Evolutionary conservation across 1,140 invertebrate species (phyloP).

Genomic region (Heliothis virescens): DNA sequence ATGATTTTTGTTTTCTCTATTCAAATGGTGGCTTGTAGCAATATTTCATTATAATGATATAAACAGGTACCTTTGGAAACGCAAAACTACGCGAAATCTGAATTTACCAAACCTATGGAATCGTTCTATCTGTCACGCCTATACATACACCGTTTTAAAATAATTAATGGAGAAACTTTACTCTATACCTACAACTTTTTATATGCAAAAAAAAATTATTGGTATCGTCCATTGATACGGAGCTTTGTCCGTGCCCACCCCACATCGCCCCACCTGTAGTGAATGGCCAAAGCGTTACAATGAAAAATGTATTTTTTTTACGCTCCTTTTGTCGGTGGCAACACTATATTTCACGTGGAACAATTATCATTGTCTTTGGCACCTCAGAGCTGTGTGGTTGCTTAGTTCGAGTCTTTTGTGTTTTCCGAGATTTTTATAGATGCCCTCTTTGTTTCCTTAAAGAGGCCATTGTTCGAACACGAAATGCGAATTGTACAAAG

Average conservation of each 20-base stretch:
- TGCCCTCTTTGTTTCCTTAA: conserved; percentile 58
- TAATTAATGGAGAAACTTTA: conserved; percentile 68
- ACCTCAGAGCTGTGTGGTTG: conserved; percentile 76
- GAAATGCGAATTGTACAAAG: conserved; percentile 52
- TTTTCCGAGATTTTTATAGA: conserved; percentile 68
- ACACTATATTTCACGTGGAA: conserved; percentile 84
- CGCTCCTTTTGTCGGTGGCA: conserved; percentile 82
- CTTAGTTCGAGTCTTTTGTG: conserved; percentile 71
- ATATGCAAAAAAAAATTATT: conserved; percentile 68
- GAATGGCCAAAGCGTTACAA: conserved; percentile 77
- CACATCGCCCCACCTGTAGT: conserved; percentile 77
- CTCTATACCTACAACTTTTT: conserved; percentile 41
- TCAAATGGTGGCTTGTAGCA: conserved; percentile 15
- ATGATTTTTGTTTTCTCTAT: conserved; percentile 5
- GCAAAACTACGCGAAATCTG: neutral
- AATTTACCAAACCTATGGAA: neutral
- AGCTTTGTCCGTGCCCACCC: conserved; percentile 77
- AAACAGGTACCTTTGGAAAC: conserved; percentile 9
- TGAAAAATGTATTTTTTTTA: conserved; percentile 81
- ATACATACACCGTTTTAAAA: conserved; percentile 55
- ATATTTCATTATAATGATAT: conserved; percentile 21
- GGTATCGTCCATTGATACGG: conserved; percentile 79
- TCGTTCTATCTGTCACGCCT: conserved; percentile 45
- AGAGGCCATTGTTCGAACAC: conserved; percentile 52
- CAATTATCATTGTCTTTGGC: conserved; percentile 86